Evolutionary conservation across 2,113 vertebrate species (phyloP).

Genomic region (Epinephelus moara): DNA sequence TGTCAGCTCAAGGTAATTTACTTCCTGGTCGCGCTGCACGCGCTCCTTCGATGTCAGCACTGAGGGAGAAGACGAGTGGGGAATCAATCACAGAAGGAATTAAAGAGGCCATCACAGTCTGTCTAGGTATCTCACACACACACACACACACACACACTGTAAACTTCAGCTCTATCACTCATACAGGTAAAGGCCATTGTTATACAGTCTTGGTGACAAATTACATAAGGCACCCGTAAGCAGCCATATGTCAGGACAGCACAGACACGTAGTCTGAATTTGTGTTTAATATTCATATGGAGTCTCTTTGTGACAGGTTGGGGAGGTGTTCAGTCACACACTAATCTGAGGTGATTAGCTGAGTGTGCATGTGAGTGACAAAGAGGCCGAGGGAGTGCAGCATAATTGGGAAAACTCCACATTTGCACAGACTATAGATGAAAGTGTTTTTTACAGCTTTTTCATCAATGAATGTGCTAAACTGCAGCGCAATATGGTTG

Average conservation of each 20-base stretch:
- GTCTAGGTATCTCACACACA: neutral
- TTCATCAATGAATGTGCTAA: slow-evolving; percentile 25
- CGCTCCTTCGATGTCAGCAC: slow-evolving; percentile 29
- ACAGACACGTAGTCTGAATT: slow-evolving; percentile 4
- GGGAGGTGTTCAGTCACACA: slow-evolving; percentile 45
- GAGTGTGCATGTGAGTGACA: neutral
- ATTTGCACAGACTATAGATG: slow-evolving; percentile 42
- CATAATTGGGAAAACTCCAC: slow-evolving; percentile 51
- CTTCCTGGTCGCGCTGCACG: slow-evolving; percentile 71
- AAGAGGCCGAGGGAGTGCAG: neutral
- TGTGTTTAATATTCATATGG: slow-evolving; percentile 49
- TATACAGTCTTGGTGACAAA: slow-evolving; percentile 39
- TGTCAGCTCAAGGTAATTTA: slow-evolving; percentile 72
- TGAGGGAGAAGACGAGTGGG: slow-evolving; percentile 45
- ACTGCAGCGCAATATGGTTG: neutral
- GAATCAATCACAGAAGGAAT: slow-evolving; percentile 66
- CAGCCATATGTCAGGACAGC: slow-evolving; percentile 15
- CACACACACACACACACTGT: neutral
- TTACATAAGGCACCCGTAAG: slow-evolving; percentile 39
- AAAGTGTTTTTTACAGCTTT: slow-evolving; percentile 35
- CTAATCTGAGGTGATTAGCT: slow-evolving; percentile 37
- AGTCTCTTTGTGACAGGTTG: slow-evolving; percentile 20
- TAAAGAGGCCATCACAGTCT: neutral
- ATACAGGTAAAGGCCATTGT: slow-evolving; percentile 30
- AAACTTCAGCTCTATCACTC: slow-evolving; percentile 28